Percentiles rank a stretch among this genome's conserved stretches.
Evolutionary conservation across 2,797 vertebrate genomes (phyloP).

Genomic region (Bucorvus abyssinicus): DNA sequence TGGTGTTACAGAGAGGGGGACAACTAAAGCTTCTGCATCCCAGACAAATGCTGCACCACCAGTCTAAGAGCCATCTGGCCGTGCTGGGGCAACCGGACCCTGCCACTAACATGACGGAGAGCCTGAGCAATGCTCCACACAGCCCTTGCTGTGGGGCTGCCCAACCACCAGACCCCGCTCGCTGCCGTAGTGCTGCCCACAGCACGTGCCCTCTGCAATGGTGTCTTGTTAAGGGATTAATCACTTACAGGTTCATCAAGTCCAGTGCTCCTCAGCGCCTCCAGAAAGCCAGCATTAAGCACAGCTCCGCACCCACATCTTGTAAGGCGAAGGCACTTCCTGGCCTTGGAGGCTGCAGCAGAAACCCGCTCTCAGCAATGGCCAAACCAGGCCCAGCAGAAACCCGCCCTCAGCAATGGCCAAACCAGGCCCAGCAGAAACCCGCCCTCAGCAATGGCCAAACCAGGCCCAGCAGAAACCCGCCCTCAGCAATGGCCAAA

Average conservation of each 20-base stretch:
- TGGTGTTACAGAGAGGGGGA: neutral
- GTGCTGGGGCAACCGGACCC: neutral
- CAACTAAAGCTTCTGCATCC: neutral
- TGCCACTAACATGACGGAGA: fast-evolving
- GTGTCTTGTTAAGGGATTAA: neutral
- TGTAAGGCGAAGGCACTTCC: fast-evolving
- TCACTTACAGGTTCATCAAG: neutral
- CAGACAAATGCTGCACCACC: neutral
- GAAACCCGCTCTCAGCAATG: too few species aligned
- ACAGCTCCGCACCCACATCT: neutral
- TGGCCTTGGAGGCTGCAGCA: fast-evolving
- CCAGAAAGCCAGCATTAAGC: neutral
- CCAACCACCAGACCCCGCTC: neutral
- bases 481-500: too few species aligned
- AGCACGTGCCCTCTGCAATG: fast-evolving
- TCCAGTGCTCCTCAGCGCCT: neutral
- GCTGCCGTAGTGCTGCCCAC: neutral
- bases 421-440: too few species aligned
- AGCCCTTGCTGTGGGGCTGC: fast-evolving
- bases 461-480: too few species aligned
- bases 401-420: too few species aligned
- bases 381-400: too few species aligned
- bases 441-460: too few species aligned
- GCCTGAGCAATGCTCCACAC: fast-evolving
- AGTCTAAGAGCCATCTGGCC: neutral